Conservation (phyloP, 2,113 vertebrate genomes). For the Calyptommatus sinebrachiatus region DNA sequence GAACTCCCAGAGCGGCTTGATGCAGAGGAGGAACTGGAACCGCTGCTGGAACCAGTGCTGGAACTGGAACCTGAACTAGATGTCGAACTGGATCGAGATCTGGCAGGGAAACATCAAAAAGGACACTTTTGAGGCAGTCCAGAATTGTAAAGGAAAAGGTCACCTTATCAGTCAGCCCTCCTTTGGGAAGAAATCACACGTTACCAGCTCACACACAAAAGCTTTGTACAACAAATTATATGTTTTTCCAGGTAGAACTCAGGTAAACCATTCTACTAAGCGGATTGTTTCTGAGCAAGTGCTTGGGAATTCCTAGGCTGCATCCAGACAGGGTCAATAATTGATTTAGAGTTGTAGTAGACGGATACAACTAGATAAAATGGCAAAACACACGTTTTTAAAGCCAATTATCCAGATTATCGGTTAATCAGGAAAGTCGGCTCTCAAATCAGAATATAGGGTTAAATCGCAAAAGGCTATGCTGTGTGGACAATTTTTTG, state of each 20-base stretch:
- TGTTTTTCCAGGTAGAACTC: neutral
- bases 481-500: too few species aligned
- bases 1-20: slow-evolving; percentile 93
- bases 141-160: neutral
- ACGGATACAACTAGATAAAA: too few species aligned
- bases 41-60: slow-evolving; percentile 94
- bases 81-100: slow-evolving; percentile 86
- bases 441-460: too few species aligned
- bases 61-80: slow-evolving; percentile 95
- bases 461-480: too few species aligned
- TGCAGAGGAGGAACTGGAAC: slow-evolving; percentile 93
- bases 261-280: neutral
- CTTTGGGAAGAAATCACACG: neutral
- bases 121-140: neutral
- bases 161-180: neutral
- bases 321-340: too few species aligned
- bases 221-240: neutral
- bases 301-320: neutral
- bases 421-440: too few species aligned
- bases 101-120: slow-evolving; percentile 12
- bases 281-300: neutral
- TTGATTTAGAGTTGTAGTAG: too few species aligned
- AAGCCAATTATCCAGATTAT: too few species aligned
- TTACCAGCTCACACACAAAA: neutral
- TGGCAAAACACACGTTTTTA: too few species aligned